Evolutionary conservation across 2,113 vertebrate genomes (phyloP).

Genomic region (Mustela lutreola): DNA sequence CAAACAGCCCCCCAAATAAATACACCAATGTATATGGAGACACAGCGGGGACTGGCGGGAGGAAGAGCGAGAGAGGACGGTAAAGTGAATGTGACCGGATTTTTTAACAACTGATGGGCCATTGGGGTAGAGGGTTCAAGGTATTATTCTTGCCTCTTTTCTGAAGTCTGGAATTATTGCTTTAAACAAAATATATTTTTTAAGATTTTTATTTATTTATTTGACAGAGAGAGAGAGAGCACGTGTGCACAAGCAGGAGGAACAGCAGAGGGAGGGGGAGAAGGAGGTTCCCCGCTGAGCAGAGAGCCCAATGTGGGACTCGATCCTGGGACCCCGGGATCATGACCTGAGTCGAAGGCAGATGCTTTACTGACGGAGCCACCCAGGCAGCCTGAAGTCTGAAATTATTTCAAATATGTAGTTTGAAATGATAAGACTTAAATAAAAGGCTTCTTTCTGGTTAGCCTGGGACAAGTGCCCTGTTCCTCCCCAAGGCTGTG

Average conservation of each 20-base stretch:
- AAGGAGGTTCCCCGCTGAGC: background rate
- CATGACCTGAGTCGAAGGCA: background rate
- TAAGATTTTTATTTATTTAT: background rate
- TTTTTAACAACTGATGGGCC: background rate
- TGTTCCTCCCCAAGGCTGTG: fast-evolving
- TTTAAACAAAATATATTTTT: background rate
- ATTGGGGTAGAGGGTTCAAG: background rate
- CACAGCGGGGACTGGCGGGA: background rate
- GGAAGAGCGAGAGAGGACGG: too few species aligned
- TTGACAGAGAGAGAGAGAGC: background rate
- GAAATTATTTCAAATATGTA: background rate
- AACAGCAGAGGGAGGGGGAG: background rate
- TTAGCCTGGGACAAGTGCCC: background rate
- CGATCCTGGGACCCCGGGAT: background rate
- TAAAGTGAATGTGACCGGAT: background rate
- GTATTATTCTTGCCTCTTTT: background rate
- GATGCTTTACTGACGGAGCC: background rate
- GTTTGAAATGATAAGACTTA: background rate
- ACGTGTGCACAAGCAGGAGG: background rate
- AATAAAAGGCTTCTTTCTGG: background rate
- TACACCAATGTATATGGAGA: background rate
- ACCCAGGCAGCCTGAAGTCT: background rate
- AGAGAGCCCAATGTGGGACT: background rate
- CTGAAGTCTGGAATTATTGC: background rate
- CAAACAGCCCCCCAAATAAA: background rate